phyloP scores from a whole-genome alignment of 2,888 invertebrate genomes.

The Epistrophella euchroma region DNA sequence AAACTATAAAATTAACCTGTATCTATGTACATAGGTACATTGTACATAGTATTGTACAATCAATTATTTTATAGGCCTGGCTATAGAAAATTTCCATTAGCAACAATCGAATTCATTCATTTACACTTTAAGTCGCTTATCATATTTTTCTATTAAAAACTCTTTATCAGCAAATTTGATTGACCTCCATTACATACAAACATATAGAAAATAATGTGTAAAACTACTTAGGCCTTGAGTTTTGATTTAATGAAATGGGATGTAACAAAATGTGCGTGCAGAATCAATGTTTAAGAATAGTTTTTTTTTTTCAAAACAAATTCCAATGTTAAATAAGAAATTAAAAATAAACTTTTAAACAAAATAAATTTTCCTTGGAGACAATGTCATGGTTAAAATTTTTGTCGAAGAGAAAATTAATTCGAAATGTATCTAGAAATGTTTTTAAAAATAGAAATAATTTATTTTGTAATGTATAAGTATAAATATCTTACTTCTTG shows the following conservation, averaged over 20 bases:
- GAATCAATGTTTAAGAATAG: not conserved
- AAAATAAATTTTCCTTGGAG: not conserved
- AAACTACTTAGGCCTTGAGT: not conserved
- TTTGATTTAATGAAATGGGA: not conserved
- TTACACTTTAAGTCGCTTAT: not conserved
- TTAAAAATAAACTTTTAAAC: slow-evolving; percentile 8
- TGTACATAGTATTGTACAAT: not conserved
- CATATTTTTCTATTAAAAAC: not conserved
- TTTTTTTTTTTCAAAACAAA: not conserved
- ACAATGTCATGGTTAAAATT: slow-evolving; percentile 11
- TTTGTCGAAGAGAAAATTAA: not conserved
- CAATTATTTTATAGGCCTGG: not conserved
- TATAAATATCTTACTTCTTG: not conserved
- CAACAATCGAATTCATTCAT: slow-evolving; percentile 35
- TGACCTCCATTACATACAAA: not conserved
- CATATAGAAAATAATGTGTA: not conserved
- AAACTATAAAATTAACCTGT: not conserved
- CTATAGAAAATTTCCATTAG: slow-evolving; percentile 27
- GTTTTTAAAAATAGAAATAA: not conserved
- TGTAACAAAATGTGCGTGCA: not conserved
- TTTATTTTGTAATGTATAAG: not conserved
- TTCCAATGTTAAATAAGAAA: not conserved
- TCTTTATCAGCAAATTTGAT: slow-evolving; percentile 23
- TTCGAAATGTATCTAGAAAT: not conserved
- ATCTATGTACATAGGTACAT: not conserved